Conservation (phyloP, 2,113 vertebrate genomes). For the Saguinus midas region DNA sequence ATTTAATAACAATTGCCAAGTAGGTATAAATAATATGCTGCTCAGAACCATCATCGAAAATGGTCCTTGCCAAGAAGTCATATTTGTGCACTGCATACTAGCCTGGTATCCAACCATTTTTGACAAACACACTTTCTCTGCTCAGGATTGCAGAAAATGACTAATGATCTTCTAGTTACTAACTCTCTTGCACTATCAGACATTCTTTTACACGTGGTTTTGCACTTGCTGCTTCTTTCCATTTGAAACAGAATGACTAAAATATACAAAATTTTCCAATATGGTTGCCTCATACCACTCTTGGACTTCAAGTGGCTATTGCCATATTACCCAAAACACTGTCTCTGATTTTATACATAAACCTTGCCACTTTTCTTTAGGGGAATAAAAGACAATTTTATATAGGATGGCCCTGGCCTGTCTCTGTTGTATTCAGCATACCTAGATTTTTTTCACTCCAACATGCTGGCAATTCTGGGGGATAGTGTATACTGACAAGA, state of each 20-base stretch:
- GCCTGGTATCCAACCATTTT: not conserved
- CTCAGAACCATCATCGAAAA: not conserved
- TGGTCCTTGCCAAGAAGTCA: not conserved
- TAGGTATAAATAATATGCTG: not conserved
- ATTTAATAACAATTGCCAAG: conserved; percentile 34
- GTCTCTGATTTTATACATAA: conserved; percentile 46
- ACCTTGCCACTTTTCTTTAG: not conserved
- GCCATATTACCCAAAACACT: not conserved
- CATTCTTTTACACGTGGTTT: not conserved
- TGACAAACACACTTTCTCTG: not conserved
- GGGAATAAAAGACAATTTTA: conserved; percentile 37
- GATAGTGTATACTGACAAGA: conserved; percentile 73
- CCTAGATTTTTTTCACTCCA: conserved; percentile 54
- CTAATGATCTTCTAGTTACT: not conserved
- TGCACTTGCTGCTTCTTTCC: not conserved
- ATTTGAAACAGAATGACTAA: not conserved
- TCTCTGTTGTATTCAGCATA: conserved; percentile 58
- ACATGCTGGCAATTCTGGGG: conserved; percentile 72
- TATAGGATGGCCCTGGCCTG: conserved; percentile 55
- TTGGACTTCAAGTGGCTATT: not conserved
- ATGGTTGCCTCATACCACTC: not conserved
- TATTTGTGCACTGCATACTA: not conserved
- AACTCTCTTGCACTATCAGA: not conserved
- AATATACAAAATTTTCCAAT: not conserved
- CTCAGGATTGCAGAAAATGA: not conserved